Evolutionary conservation across 64 coral and sea anemone species (phyloP).

Genomic region (Porites australiensis): DNA sequence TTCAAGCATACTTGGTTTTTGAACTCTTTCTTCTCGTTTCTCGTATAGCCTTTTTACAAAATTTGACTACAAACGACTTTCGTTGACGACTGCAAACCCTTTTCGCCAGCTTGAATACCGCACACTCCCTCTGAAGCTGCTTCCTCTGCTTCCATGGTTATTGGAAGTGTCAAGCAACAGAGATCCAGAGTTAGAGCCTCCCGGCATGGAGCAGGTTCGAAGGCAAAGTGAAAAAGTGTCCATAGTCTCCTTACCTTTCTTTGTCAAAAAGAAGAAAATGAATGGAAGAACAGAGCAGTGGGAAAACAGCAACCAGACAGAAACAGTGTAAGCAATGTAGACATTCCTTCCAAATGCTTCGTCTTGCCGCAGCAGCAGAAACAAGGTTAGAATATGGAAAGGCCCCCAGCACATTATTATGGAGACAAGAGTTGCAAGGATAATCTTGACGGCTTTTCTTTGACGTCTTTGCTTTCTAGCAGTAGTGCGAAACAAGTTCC

Average conservation of each 20-base stretch:
- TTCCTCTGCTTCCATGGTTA: neutral
- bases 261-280: conserved; percentile 20
- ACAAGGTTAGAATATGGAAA: neutral
- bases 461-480: conserved; percentile 10
- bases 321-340: neutral
- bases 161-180: conserved; percentile 24
- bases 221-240: neutral
- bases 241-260: conserved; percentile 29
- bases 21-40: neutral
- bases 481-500: neutral
- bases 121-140: neutral
- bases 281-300: conserved; percentile 35
- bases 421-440: conserved; percentile 6
- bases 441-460: conserved; percentile 36
- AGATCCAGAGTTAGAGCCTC: neutral
- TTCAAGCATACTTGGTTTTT: too few species aligned
- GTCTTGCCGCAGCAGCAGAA: neutral
- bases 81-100: neutral
- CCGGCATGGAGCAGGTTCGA: conserved; percentile 9
- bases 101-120: conserved; percentile 36
- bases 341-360: neutral
- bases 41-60: neutral
- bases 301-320: conserved; percentile 9
- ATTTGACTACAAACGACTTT: conserved; percentile 12
- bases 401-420: conserved; percentile 27